Percentiles rank a stretch among this genome's conserved stretches.
Conservation (phyloP, 2,888 invertebrate species). For the Ashinkailepas kermadecensis region DNA sequence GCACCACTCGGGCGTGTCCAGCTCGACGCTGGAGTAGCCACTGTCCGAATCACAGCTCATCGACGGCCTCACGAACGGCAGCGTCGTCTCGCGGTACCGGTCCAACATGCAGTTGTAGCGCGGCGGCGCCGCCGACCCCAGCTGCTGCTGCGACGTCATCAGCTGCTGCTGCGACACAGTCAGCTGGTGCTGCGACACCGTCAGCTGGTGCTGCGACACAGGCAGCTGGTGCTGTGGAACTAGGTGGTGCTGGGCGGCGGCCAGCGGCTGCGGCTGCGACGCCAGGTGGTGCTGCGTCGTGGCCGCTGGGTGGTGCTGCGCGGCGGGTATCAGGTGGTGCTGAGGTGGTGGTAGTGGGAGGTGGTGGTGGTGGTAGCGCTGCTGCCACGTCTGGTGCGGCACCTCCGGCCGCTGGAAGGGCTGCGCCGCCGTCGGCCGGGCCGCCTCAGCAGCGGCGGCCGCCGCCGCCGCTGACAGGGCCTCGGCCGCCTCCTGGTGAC, state of each 20-base stretch:
- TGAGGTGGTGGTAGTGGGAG: not conserved
- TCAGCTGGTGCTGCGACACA: not conserved
- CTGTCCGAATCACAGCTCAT: constrained; percentile 19
- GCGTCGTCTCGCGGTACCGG: not conserved
- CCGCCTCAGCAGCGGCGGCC: not conserved
- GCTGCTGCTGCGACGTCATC: not conserved
- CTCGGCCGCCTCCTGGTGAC: not conserved
- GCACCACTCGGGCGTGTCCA: not conserved
- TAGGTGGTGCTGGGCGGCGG: not conserved
- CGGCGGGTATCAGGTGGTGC: not conserved
- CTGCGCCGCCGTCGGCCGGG: not conserved
- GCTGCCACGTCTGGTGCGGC: not conserved
- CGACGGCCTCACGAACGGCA: not conserved
- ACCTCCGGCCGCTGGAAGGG: constrained; percentile 7
- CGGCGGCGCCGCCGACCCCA: not conserved
- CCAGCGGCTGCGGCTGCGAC: not conserved
- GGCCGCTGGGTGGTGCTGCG: not conserved
- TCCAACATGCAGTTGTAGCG: constrained; percentile 15
- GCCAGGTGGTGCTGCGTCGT: not conserved
- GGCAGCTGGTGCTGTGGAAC: not conserved
- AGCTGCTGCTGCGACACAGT: not conserved
- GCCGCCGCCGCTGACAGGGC: not conserved
- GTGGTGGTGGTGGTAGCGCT: not conserved
- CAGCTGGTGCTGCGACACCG: too few species aligned
- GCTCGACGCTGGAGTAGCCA: constrained; percentile 14